phyloP scores from a whole-genome alignment of 2,113 vertebrate genomes.

The Phaetusa simplex region DNA sequence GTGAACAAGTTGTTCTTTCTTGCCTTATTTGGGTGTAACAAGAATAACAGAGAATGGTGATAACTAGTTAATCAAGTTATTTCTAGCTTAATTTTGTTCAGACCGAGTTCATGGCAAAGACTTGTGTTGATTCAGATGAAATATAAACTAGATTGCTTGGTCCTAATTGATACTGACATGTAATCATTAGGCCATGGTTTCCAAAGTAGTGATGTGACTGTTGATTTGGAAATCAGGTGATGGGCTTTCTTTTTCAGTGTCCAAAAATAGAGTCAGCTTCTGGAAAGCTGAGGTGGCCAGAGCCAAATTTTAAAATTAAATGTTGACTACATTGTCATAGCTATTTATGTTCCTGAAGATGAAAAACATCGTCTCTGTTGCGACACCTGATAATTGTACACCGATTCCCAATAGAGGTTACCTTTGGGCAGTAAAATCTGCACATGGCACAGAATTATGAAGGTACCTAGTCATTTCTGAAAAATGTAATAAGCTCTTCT shows the following conservation, averaged over 20 bases:
- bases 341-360: not conserved
- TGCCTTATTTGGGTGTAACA: not conserved
- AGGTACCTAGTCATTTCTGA: not conserved
- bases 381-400: not conserved
- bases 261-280: not conserved
- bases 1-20: not conserved
- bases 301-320: not conserved
- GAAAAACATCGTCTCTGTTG: not conserved
- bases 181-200: not conserved
- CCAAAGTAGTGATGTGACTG: not conserved
- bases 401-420: not conserved
- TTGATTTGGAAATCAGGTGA: not conserved
- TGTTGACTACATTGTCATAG: not conserved
- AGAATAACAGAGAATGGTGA: not conserved
- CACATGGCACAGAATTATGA: not conserved
- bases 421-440: not conserved
- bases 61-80: not conserved
- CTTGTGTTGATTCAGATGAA: not conserved
- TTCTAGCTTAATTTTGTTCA: not conserved
- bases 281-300: not conserved
- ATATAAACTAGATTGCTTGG: not conserved
- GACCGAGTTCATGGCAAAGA: not conserved
- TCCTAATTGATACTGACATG: not conserved
- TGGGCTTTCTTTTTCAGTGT: not conserved
- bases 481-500: not conserved